Evolutionary conservation across 2,113 vertebrate genomes (phyloP).

Genomic region (Ophthalmolycus amberensis): DNA sequence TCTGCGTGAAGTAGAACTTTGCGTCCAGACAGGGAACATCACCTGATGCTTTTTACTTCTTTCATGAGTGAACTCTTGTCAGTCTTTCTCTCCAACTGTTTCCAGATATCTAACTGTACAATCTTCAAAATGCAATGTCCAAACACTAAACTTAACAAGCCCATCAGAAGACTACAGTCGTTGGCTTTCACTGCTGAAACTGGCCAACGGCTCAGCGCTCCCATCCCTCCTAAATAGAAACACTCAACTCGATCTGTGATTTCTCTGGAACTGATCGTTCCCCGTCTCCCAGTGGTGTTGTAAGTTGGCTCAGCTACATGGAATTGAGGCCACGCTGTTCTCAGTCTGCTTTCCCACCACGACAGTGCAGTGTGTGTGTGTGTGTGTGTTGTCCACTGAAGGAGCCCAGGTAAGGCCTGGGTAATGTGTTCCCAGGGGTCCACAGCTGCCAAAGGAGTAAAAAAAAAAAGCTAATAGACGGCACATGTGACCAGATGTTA

Average conservation of each 20-base stretch:
- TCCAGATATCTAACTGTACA: constrained; percentile 6
- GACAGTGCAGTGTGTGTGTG: background rate
- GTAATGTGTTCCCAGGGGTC: constrained; percentile 57
- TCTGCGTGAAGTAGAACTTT: constrained; percentile 15
- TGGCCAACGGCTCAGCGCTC: constrained; percentile 8
- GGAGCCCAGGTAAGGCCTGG: constrained; percentile 52
- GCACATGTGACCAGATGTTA: constrained; percentile 74
- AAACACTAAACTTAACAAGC: constrained; percentile 12
- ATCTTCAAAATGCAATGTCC: constrained; percentile 21
- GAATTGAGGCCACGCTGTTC: constrained; percentile 29
- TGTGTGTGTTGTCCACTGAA: constrained; percentile 8
- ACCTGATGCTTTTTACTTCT: constrained; percentile 22
- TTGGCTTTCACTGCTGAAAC: constrained; percentile 31
- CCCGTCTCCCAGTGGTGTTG: constrained; percentile 51
- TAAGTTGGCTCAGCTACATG: constrained; percentile 38
- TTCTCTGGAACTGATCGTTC: constrained; percentile 41
- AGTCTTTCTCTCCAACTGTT: constrained; percentile 6
- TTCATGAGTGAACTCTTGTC: constrained; percentile 13
- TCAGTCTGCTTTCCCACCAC: constrained; percentile 51
- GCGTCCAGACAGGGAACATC: constrained; percentile 28
- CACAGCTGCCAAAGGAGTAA: constrained; percentile 63
- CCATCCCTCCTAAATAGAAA: constrained; percentile 47
- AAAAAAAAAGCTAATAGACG: constrained; percentile 62
- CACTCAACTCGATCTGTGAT: constrained; percentile 42
- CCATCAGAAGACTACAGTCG: constrained; percentile 25